Base-by-base conservation (phyloP, 2,888 invertebrate genomes). In the Acleris sparsana region DNA sequence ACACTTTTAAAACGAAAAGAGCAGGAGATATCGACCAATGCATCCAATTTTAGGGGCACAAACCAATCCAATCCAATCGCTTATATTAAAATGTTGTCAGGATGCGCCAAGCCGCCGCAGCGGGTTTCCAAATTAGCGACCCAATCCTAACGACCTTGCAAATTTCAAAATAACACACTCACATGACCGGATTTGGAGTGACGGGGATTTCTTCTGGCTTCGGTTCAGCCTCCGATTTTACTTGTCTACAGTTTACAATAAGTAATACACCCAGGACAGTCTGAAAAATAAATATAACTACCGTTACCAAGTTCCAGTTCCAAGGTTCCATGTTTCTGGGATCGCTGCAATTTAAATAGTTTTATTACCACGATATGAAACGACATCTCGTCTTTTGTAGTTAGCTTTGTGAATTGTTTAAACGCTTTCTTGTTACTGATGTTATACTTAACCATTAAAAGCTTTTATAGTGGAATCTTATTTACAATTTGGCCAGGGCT, bases 391-490 rank as follows among this genome's bases (percentile, higher is more conserved):
- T 33, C 2, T 44, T 22, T 29, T 56, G n/a, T 20, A 43, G 22
- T 44, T 62, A 29, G 49, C 48, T 17, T 48, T 39, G 56, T 53
- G 33, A 29, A 62, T 64, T 69, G 62, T 51, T 56, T 62, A 60
- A 55, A 20, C 49, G 67, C 65, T 66, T 67, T 67, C 58, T 67
- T 70, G 62, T 53, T 60, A 78, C 77, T 78, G 75, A 69, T 73
- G 73, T 67, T 73, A 57, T 63, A 74, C 68, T 70, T 63, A 63
- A 62, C 63, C 69, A 72, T 72, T 33, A 76, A 75, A 73, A 70
- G 73, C 78, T 79, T 80, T 72, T 80, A 79, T 80, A 79, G 75
- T 69, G 61, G 68, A 70, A 69, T 72, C 67, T 70, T 53, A 74
- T 73, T 77, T 72, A 70, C 68, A 72, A 68, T 39, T 52, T 25